These are phyloP conservation scores for Drosophila nigrodunni DNA, from an alignment of 1,140 invertebrate genomes.

Conservation along the genomic window DNA sequence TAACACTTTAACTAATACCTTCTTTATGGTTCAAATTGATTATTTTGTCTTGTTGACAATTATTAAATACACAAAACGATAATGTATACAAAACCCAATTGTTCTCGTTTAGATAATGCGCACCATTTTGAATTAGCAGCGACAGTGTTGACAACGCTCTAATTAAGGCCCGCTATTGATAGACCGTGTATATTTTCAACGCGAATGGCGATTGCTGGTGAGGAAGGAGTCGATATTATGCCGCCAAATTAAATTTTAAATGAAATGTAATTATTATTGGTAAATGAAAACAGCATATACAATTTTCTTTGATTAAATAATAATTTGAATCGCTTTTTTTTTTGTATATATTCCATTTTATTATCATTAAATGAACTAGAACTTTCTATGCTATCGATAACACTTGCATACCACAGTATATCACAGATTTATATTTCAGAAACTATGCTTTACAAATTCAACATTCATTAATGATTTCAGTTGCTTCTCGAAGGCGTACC, in stretches of 20 bases:
- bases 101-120: slow-evolving; percentile 18
- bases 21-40: neutral
- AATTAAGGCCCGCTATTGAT: neutral
- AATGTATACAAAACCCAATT: slow-evolving; percentile 41
- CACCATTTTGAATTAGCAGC: slow-evolving; percentile 40
- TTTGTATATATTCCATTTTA: no score
- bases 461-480: neutral
- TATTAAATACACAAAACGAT: neutral
- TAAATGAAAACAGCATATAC: neutral
- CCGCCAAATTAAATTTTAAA: neutral
- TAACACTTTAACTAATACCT: slow-evolving; percentile 1
- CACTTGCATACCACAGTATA: no score
- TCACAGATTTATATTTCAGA: no score
- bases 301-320: neutral
- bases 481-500: neutral
- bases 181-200: no score
- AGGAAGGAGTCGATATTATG: neutral
- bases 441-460: neutral
- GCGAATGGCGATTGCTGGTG: slow-evolving; percentile 15
- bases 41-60: neutral
- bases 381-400: no score
- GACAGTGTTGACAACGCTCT: slow-evolving; percentile 14
- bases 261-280: no score
- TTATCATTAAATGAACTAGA: no score
- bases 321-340: neutral